A percentile compares a stretch with the other conserved stretches of the same genome.
Conservation (phyloP, 2,888 invertebrate species). For the Sinelater perroti region DNA sequence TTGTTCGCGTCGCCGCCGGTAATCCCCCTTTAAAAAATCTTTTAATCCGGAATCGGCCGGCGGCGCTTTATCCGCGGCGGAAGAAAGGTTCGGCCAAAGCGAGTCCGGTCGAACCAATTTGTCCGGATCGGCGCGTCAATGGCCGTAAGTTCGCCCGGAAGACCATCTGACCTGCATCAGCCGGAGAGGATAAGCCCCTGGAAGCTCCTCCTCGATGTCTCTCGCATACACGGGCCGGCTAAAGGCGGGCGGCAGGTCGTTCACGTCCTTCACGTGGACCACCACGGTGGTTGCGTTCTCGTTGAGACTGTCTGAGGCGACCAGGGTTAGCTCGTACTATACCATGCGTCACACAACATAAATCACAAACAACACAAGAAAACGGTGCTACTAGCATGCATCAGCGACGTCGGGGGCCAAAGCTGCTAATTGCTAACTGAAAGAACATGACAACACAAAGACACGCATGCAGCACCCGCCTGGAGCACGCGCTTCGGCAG, state of each 20-base stretch:
- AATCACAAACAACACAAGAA: slow-evolving; percentile 29
- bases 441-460: slow-evolving; percentile 17
- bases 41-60: slow-evolving; percentile 14
- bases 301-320: slow-evolving; percentile 89
- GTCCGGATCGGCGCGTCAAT: slow-evolving; percentile 13
- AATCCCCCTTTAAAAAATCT: slow-evolving; percentile 22
- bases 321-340: slow-evolving; percentile 88
- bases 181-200: slow-evolving; percentile 73
- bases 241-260: slow-evolving; percentile 88
- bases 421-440: no score
- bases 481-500: slow-evolving; percentile 92
- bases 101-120: slow-evolving; percentile 21
- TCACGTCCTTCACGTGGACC: slow-evolving; percentile 85
- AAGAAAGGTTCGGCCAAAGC: slow-evolving; percentile 13
- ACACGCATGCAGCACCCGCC: slow-evolving; percentile 64
- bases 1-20: slow-evolving; percentile 25
- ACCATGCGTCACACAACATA: slow-evolving; percentile 55
- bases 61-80: not conserved
- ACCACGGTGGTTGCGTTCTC: slow-evolving; percentile 87
- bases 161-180: slow-evolving; percentile 73
- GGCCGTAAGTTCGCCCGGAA: slow-evolving; percentile 14
- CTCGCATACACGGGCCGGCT: slow-evolving; percentile 75
- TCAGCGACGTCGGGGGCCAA: slow-evolving; percentile 11
- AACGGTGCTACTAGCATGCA: slow-evolving; percentile 33
- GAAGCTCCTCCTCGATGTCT: slow-evolving; percentile 78